Evolutionary conservation across 1,140 invertebrate genomes (phyloP).

Genomic region (Chymomyza costata): DNA sequence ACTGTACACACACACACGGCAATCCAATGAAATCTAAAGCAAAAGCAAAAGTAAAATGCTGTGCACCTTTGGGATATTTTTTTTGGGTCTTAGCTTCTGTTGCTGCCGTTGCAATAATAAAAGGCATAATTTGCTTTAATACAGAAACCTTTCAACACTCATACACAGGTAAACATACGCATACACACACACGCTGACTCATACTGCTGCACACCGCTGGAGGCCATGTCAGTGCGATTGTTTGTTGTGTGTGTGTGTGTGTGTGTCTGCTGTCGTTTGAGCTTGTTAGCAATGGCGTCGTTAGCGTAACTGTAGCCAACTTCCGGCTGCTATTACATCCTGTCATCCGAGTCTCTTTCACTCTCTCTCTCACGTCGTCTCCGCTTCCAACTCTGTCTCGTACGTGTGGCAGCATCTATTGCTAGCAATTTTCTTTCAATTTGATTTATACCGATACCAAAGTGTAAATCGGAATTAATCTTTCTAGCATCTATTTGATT

Average conservation of each 20-base stretch:
- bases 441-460: conserved; percentile 49
- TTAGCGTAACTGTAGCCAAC: conserved; percentile 39
- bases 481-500: conserved; percentile 69
- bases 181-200: conserved; percentile 5
- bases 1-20: too few species aligned
- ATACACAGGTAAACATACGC: conserved; percentile 15
- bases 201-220: conserved; percentile 6
- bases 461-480: conserved; percentile 46
- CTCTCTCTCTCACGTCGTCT: too few species aligned
- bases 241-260: too few species aligned
- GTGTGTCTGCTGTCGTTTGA: too few species aligned
- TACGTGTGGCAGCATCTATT: too few species aligned
- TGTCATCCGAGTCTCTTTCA: too few species aligned
- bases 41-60: conserved; percentile 5
- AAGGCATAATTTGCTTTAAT: conserved; percentile 55
- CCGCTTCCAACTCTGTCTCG: too few species aligned
- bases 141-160: conserved; percentile 37
- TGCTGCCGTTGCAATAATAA: conserved; percentile 39
- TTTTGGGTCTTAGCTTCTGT: too few species aligned
- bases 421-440: too few species aligned
- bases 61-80: conserved; percentile 36
- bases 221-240: conserved; percentile 20
- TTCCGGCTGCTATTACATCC: conserved; percentile 65
- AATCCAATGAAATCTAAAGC: conserved; percentile 14
- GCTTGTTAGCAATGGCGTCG: conserved; percentile 52